A percentile compares a stretch with the other conserved stretches of the same genome.
These are phyloP conservation scores for Temnothorax curvispinosus DNA, from an alignment of 1,140 invertebrate genomes.

Conservation along the genomic window DNA sequence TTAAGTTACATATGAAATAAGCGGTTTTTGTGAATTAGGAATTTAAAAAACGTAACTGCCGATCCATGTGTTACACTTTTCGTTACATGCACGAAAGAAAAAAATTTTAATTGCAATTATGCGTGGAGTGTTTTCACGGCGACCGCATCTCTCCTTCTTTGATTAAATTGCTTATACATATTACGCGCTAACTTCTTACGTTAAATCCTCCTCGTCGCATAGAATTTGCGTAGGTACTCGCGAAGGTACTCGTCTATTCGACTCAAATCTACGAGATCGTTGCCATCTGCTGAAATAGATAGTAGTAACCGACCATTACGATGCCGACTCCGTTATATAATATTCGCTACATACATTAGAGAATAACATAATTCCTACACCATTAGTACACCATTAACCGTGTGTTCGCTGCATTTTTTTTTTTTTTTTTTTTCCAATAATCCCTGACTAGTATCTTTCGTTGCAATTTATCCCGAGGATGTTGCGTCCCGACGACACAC, in stretches of 20 bases:
- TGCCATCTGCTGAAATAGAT: neutral
- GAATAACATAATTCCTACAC: slow-evolving; percentile 54
- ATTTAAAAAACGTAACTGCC: neutral
- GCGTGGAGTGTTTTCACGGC: neutral
- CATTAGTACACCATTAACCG: slow-evolving; percentile 19
- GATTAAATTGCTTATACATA: slow-evolving; percentile 12
- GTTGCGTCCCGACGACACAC: slow-evolving; percentile 8
- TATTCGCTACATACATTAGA: neutral
- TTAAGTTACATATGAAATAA: neutral
- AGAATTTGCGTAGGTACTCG: neutral
- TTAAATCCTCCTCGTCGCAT: neutral
- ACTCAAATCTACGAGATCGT: slow-evolving; percentile 11
- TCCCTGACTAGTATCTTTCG: slow-evolving; percentile 57
- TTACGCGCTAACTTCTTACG: neutral
- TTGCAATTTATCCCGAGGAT: slow-evolving; percentile 45
- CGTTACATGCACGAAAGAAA: neutral
- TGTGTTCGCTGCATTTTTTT: slow-evolving; percentile 45
- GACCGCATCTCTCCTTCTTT: neutral
- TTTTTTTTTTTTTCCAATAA: slow-evolving; percentile 29
- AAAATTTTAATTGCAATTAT: neutral
- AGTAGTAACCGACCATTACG: neutral
- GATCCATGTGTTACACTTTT: neutral
- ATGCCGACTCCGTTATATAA: neutral
- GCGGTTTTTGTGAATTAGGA: neutral
- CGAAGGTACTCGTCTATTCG: neutral